Evolutionary conservation across 2,113 vertebrate genomes (phyloP).

Genomic region (Oryzias celebensis): DNA sequence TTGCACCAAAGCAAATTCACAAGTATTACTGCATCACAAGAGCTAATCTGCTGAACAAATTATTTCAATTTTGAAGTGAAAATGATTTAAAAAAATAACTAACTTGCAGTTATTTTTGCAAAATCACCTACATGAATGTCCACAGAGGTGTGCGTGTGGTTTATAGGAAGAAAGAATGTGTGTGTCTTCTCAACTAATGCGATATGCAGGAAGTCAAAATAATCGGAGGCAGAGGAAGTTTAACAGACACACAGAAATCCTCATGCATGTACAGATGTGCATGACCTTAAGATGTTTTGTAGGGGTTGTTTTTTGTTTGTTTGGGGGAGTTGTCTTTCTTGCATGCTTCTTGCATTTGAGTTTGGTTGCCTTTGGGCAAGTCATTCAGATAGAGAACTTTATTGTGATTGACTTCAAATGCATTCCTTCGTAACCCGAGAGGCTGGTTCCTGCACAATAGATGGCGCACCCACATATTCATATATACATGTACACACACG

Average conservation of each 20-base stretch:
- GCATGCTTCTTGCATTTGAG: slow-evolving; percentile 12
- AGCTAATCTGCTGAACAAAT: slow-evolving; percentile 26
- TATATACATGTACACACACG: slow-evolving; percentile 15
- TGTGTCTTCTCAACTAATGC: slow-evolving; percentile 23
- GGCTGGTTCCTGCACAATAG: slow-evolving; percentile 40
- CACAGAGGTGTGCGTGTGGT: slow-evolving; percentile 11
- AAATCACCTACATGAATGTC: slow-evolving; percentile 1
- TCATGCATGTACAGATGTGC: slow-evolving; percentile 9
- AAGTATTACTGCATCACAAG: slow-evolving; percentile 24
- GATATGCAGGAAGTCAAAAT: slow-evolving; percentile 51
- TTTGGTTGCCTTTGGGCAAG: slow-evolving; percentile 44
- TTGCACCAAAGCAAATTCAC: slow-evolving; percentile 12
- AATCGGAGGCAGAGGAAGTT: slow-evolving; percentile 21
- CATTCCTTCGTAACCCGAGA: slow-evolving; percentile 65
- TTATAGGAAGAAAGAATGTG: slow-evolving; percentile 25
- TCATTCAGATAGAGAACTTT: slow-evolving; percentile 50
- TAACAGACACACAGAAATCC: slow-evolving; percentile 29
- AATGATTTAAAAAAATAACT: neutral
- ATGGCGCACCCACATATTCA: slow-evolving; percentile 19
- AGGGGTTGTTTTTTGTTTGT: slow-evolving; percentile 5
- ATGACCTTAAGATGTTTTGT: slow-evolving; percentile 19
- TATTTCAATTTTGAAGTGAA: slow-evolving; percentile 26
- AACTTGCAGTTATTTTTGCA: slow-evolving; percentile 6
- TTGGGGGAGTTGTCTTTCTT: slow-evolving; percentile 8
- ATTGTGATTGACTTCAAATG: slow-evolving; percentile 68